Conservation (phyloP, 1,140 invertebrate species). For the Leptoteleia sp. region DNA sequence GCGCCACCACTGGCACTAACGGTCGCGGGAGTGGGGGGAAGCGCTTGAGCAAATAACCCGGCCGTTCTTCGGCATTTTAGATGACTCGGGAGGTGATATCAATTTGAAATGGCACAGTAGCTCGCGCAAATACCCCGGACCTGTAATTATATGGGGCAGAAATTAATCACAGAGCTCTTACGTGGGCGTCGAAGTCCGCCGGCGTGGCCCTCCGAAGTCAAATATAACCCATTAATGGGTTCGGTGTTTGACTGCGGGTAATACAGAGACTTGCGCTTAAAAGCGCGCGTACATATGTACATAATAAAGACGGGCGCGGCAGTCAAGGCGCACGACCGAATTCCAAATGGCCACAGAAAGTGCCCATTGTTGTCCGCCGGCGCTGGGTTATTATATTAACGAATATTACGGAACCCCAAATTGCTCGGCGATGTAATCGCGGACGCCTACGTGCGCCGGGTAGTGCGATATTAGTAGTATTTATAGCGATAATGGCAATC, state of each 20-base stretch:
- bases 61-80: no score
- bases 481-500: no score
- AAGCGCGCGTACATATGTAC: slow-evolving; percentile 41
- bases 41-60: no score
- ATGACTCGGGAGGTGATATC: no score
- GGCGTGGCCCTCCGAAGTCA: slow-evolving; percentile 28
- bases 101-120: no score
- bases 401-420: slow-evolving; percentile 9
- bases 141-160: slow-evolving; percentile 37
- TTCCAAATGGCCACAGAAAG: slow-evolving; percentile 28
- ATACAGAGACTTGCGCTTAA: slow-evolving; percentile 40
- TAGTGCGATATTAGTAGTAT: no score
- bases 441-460: no score
- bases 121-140: slow-evolving; percentile 5
- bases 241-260: slow-evolving; percentile 36
- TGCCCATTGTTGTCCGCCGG: slow-evolving; percentile 24
- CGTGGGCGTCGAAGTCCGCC: slow-evolving; percentile 27
- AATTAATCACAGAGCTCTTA: slow-evolving; percentile 43
- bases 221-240: slow-evolving; percentile 47
- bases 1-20: no score
- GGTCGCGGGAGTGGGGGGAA: no score
- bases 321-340: slow-evolving; percentile 12
- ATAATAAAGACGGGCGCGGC: slow-evolving; percentile 33
- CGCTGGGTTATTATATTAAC: slow-evolving; percentile 25
- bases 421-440: neutral